phyloP scores from a whole-genome alignment of 2,113 vertebrate species.

The Centrocercus urophasianus region DNA sequence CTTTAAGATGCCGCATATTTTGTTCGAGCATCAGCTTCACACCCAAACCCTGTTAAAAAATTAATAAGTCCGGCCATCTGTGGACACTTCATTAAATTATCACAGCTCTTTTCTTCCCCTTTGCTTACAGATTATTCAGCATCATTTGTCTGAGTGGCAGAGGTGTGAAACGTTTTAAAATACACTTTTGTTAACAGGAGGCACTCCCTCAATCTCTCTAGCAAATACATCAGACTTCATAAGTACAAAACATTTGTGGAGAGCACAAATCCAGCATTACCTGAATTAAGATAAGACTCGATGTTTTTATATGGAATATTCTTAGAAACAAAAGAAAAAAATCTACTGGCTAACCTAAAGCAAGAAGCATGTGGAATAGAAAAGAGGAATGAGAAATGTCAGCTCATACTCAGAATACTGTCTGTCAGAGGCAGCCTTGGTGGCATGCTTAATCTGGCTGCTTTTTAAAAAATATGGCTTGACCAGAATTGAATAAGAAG shows the following conservation, averaged over 20 bases:
- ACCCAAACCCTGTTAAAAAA: conserved; percentile 39
- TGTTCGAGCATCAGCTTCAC: conserved; percentile 32
- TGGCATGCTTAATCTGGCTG: rapidly evolving
- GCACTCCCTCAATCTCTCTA: not conserved
- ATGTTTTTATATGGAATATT: not conserved
- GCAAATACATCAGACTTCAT: not conserved
- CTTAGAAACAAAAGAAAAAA: not conserved
- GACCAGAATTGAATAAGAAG: not conserved
- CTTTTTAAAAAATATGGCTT: not conserved
- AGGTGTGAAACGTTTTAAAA: conserved; percentile 49
- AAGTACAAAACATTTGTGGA: not conserved
- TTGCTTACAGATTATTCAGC: conserved; percentile 17
- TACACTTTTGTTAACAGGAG: conserved; percentile 7
- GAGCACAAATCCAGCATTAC: not conserved
- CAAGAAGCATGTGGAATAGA: rapidly evolving
- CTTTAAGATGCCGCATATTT: not conserved
- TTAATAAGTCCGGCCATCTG: conserved; percentile 53
- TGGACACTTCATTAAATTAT: conserved; percentile 60
- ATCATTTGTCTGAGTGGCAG: conserved; percentile 36
- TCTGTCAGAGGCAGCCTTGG: not conserved
- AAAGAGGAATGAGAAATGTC: not conserved
- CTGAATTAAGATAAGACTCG: not conserved
- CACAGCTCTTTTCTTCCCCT: conserved; percentile 21
- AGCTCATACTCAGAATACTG: not conserved
- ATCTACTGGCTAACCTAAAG: not conserved